A percentile compares a stretch with the other conserved stretches of the same genome.
These are phyloP conservation scores for Synodontis membranacea DNA, from an alignment of 2,113 vertebrate genomes.

Conservation along the genomic window DNA sequence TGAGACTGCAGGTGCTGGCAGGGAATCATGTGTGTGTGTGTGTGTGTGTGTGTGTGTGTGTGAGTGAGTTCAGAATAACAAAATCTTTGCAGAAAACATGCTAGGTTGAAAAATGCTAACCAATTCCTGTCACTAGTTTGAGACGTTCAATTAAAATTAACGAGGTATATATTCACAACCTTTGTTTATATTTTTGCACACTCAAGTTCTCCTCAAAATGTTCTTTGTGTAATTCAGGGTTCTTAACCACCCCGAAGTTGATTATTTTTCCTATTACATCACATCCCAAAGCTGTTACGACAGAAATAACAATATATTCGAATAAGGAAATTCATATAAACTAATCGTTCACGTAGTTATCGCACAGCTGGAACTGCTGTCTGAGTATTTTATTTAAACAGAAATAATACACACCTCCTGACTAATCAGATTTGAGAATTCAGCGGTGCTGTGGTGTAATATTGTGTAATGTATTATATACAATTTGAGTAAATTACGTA, in stretches of 20 bases:
- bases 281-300: neutral
- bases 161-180: neutral
- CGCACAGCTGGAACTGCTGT: neutral
- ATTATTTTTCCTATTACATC: neutral
- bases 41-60: slow-evolving; percentile 20
- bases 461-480: neutral
- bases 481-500: too few species aligned
- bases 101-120: slow-evolving; percentile 74
- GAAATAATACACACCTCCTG: neutral
- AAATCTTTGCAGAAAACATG: neutral
- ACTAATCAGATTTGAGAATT: neutral
- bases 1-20: slow-evolving; percentile 33
- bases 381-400: neutral
- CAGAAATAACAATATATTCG: neutral
- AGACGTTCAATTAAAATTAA: neutral
- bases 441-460: slow-evolving; percentile 34
- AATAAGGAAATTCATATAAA: neutral
- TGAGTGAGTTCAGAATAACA: slow-evolving; percentile 9
- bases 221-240: neutral
- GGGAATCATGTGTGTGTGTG: slow-evolving; percentile 29
- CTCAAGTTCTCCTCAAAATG: neutral
- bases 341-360: neutral
- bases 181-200: neutral
- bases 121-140: slow-evolving; percentile 56
- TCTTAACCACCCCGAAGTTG: neutral